These are phyloP conservation scores for Elysia crispata DNA, from an alignment of 2,888 invertebrate species.

Conservation along the genomic window DNA sequence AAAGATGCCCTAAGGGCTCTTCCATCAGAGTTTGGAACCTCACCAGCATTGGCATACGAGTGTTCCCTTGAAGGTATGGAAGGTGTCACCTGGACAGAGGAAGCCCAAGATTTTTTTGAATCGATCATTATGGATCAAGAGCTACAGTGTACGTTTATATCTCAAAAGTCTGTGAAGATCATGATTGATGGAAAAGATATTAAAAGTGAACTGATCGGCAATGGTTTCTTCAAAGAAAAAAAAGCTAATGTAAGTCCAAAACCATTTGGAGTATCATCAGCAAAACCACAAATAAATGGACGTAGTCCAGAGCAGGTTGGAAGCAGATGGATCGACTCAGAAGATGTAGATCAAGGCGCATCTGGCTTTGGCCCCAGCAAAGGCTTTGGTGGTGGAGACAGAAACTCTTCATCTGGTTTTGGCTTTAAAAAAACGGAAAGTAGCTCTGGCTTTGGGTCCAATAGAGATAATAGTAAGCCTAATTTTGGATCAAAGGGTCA, in stretches of 20 bases:
- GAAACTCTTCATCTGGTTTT: neutral
- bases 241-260: neutral
- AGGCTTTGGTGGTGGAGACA: neutral
- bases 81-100: slow-evolving; percentile 56
- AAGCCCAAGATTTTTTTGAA: slow-evolving; percentile 58
- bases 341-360: neutral
- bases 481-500: slow-evolving; percentile 11
- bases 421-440: neutral
- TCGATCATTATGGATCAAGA: slow-evolving; percentile 58
- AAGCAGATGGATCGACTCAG: neutral
- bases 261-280: neutral
- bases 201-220: slow-evolving; percentile 29
- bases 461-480: neutral
- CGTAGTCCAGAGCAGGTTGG: neutral
- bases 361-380: slow-evolving; percentile 19
- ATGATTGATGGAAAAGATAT: slow-evolving; percentile 53
- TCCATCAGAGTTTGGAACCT: slow-evolving; percentile 45
- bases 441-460: neutral
- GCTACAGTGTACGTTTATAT: slow-evolving; percentile 56
- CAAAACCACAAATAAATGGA: neutral
- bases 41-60: slow-evolving; percentile 55
- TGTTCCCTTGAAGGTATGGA: slow-evolving; percentile 52
- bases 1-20: slow-evolving; percentile 38
- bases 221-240: neutral
- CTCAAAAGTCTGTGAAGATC: slow-evolving; percentile 52